phyloP scores from a whole-genome alignment of 2,113 vertebrate genomes.

The Fulmarus glacialis region DNA sequence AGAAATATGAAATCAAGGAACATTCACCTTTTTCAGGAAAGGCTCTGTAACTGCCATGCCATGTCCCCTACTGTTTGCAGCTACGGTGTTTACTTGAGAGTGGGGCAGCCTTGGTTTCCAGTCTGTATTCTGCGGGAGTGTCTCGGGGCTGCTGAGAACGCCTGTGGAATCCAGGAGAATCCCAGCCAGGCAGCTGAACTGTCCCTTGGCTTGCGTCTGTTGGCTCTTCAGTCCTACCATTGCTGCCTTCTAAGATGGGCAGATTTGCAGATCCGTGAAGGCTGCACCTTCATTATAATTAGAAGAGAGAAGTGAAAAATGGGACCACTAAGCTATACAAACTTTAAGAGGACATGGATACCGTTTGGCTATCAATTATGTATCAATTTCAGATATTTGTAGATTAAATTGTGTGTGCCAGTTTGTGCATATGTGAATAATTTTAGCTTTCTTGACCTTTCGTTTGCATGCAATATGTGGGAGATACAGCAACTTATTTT shows the following conservation, averaged over 20 bases:
- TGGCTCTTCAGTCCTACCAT: background rate
- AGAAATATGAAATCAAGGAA: background rate
- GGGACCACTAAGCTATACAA: background rate
- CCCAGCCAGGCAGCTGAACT: background rate
- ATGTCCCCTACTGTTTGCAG: background rate
- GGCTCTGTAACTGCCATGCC: background rate
- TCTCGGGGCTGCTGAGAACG: background rate
- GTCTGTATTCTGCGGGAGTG: background rate
- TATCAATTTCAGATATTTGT: background rate
- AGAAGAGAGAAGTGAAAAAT: background rate
- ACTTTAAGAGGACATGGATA: background rate
- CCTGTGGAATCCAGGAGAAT: background rate
- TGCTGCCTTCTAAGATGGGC: fast-evolving
- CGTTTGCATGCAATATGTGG: background rate
- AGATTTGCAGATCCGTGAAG: background rate
- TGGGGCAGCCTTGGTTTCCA: background rate
- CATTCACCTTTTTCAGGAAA: background rate
- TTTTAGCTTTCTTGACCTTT: background rate
- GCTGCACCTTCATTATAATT: background rate
- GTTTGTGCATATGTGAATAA: background rate
- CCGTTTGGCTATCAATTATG: background rate
- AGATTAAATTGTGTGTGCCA: background rate
- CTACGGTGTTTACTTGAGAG: background rate
- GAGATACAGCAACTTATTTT: background rate
- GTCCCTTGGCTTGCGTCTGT: too few species aligned